phyloP scores from a whole-genome alignment of 2,888 invertebrate species.

The Troides aeacus region DNA sequence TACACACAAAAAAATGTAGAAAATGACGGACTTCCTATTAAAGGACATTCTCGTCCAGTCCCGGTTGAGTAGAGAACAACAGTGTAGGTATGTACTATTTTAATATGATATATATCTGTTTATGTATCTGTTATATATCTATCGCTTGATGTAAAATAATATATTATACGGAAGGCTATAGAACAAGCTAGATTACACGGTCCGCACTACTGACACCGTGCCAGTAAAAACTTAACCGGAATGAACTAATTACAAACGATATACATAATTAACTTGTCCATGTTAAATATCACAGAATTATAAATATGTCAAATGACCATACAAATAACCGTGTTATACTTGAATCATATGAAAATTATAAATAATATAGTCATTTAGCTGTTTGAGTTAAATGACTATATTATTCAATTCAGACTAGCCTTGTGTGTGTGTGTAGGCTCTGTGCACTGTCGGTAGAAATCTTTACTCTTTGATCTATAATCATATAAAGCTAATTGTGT shows the following conservation, averaged over 20 bases:
- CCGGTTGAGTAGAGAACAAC: too few species aligned
- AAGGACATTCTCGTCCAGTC: too few species aligned
- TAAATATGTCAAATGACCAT: constrained; percentile 1
- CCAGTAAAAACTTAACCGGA: neutral
- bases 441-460: too few species aligned
- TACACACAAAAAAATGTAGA: too few species aligned
- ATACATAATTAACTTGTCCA: neutral
- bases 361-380: neutral
- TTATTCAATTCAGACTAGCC: neutral
- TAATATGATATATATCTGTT: too few species aligned
- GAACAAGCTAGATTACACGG: neutral
- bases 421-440: neutral
- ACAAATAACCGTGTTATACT: neutral
- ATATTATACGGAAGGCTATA: neutral
- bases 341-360: constrained; percentile 4
- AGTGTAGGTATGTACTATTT: too few species aligned
- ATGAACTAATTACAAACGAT: constrained; percentile 1
- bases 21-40: too few species aligned
- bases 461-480: too few species aligned
- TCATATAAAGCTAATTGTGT: too few species aligned
- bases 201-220: too few species aligned
- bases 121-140: too few species aligned
- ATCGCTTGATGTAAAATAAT: too few species aligned
- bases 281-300: constrained; percentile 1
- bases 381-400: neutral